Evolutionary conservation across 2,888 invertebrate species (phyloP).

Genomic region (Muschampia plurimacula): DNA sequence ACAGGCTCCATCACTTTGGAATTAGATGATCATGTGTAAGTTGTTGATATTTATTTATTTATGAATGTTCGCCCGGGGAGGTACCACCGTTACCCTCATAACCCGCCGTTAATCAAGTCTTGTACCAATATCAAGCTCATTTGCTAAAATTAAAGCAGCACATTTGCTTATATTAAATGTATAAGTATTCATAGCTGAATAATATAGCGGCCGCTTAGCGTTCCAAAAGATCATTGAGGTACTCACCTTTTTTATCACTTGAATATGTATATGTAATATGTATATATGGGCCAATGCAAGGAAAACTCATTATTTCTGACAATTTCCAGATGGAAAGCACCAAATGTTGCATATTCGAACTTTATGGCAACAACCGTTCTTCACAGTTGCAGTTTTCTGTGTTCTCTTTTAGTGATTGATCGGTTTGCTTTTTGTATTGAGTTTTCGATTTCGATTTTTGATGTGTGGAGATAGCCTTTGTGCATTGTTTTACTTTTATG

Average conservation of each 20-base stretch:
- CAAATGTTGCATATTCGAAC: neutral
- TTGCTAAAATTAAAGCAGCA: too few species aligned
- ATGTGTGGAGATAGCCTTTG: neutral
- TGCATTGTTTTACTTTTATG: neutral
- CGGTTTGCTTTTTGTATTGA: neutral
- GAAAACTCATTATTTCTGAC: slow-evolving; percentile 2
- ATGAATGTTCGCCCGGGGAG: too few species aligned
- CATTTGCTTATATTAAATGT: too few species aligned
- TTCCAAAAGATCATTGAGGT: neutral
- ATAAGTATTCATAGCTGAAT: too few species aligned
- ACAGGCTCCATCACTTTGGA: too few species aligned
- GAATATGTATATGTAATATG: neutral
- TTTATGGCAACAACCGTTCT: neutral
- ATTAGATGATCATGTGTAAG: too few species aligned
- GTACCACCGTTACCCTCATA: too few species aligned
- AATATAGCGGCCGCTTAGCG: too few species aligned
- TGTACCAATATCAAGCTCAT: too few species aligned
- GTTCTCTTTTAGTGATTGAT: neutral
- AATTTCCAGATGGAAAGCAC: neutral
- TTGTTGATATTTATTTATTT: too few species aligned
- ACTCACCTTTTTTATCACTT: neutral
- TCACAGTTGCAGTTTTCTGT: neutral
- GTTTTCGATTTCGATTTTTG: neutral
- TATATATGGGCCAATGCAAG: neutral
- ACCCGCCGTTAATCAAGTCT: too few species aligned